Evolutionary conservation across 2,113 vertebrate species (phyloP), one percentile per base, ranked within the genome.

Genomic region (Leucopternis melanops): DNA sequence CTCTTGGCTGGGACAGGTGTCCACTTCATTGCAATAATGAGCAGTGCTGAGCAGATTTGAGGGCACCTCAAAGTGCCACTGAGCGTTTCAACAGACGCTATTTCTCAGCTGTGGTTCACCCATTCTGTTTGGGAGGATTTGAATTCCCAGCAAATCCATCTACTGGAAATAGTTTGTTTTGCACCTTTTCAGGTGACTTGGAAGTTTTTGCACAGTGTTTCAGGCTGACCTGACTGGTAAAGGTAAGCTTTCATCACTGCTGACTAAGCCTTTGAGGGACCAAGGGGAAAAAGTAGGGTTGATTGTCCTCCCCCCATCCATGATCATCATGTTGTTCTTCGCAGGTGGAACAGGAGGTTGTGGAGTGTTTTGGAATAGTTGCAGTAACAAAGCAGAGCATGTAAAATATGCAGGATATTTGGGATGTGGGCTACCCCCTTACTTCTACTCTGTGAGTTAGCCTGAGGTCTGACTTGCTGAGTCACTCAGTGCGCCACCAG

Each of bases 81-180:
- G 21, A 66, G 14, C 11, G 2, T 81, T 91, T 95, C 58, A 65
- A 47, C 62, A 92, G 83, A 70, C 1, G 6, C 8, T 25, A 0
- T 74, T 90, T 94, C 47, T 61, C 36, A 57, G 23, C 70, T 36
- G 47, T 18, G 13, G 16, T 72, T 94, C 65, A 29, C 63, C 58
- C 22, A 4, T 90, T 90, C 40, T 66, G 19, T 89, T 93, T 26
- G 42, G 74, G 79, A 61, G 82, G 59, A 84, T 95, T 86, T 94
- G 61, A 65, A 81, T 93, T 95, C 86, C 34, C n/a, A 81, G 87
- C 70, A 70, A 81, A 73, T 92, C 34, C 71, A 67, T 88, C 84
- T 90, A 36, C 74, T 82, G 21, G 66, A 77, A 90, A 25, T 57
- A 55, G 57, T 50, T 87, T 87, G 80, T 22, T 80, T 78, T 91